Percentiles rank a stretch among this genome's conserved stretches.
Evolutionary conservation across 2,113 vertebrate species (phyloP).

Genomic region (Pleuronectes platessa): DNA sequence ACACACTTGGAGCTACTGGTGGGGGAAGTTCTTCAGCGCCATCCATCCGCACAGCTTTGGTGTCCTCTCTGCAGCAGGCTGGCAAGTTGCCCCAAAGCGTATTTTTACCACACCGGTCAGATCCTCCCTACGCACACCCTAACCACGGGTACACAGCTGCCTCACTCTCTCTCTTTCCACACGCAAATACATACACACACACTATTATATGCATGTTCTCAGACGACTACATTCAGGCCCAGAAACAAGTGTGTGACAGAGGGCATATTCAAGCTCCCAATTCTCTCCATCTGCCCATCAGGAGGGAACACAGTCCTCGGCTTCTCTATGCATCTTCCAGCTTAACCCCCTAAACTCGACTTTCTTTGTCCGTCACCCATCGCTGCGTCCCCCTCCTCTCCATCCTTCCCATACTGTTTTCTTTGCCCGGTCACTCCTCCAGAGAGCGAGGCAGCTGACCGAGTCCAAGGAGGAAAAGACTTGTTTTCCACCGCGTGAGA

Average conservation of each 20-base stretch:
- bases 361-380: background rate
- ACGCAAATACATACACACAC: background rate
- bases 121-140: slow-evolving; percentile 61
- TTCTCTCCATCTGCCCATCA: no score
- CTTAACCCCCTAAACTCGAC: slow-evolving; percentile 17
- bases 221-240: background rate
- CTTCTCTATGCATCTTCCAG: background rate
- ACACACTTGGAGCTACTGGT: background rate
- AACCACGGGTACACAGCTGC: slow-evolving; percentile 66
- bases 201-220: no score
- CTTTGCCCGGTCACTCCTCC: slow-evolving; percentile 34
- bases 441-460: slow-evolving; percentile 37
- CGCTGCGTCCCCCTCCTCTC: background rate
- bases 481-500: slow-evolving; percentile 46
- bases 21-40: slow-evolving; percentile 22
- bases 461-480: slow-evolving; percentile 45
- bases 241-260: background rate
- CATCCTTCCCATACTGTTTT: slow-evolving; percentile 18
- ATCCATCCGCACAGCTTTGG: slow-evolving; percentile 67
- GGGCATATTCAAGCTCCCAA: no score
- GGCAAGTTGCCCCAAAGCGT: slow-evolving; percentile 50
- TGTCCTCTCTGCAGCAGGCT: slow-evolving; percentile 65
- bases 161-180: slow-evolving; percentile 18
- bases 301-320: background rate
- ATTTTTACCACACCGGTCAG: slow-evolving; percentile 69